These are phyloP conservation scores for Spermophilus dauricus DNA, from an alignment of 2,113 vertebrate genomes.

Conservation along the genomic window DNA sequence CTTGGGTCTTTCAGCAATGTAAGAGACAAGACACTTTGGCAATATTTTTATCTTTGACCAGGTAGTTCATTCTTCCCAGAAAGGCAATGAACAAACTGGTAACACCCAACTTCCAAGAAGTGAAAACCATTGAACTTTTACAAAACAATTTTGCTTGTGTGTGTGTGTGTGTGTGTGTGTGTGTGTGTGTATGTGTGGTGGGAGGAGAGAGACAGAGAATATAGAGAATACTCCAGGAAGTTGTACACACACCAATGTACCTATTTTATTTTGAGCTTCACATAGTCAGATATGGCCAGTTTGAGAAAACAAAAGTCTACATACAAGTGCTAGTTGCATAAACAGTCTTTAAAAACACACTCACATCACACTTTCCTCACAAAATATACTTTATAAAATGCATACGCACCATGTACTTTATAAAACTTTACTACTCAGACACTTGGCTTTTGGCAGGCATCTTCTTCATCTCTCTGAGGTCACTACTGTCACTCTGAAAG, in stretches of 20 bases:
- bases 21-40: neutral
- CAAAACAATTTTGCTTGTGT: neutral
- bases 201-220: neutral
- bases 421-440: slow-evolving; percentile 4
- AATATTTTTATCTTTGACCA: slow-evolving; percentile 24
- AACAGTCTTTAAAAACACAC: neutral
- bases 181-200: neutral
- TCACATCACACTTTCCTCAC: neutral
- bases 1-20: neutral
- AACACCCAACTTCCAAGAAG: slow-evolving; percentile 57
- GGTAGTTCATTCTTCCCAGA: slow-evolving; percentile 6
- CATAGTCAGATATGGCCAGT: neutral
- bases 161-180: neutral
- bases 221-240: neutral
- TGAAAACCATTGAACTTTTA: slow-evolving; percentile 6
- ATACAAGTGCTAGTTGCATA: neutral
- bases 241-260: neutral
- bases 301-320: neutral
- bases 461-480: neutral
- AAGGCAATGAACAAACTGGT: neutral
- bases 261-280: slow-evolving; percentile 46
- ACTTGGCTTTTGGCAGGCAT: neutral
- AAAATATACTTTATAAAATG: neutral
- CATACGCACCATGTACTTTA: neutral
- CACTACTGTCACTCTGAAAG: neutral